These are phyloP conservation scores for cat (Felis catus) DNA, from an alignment of 2,113 vertebrate species.

Conservation along the genomic window DNA sequence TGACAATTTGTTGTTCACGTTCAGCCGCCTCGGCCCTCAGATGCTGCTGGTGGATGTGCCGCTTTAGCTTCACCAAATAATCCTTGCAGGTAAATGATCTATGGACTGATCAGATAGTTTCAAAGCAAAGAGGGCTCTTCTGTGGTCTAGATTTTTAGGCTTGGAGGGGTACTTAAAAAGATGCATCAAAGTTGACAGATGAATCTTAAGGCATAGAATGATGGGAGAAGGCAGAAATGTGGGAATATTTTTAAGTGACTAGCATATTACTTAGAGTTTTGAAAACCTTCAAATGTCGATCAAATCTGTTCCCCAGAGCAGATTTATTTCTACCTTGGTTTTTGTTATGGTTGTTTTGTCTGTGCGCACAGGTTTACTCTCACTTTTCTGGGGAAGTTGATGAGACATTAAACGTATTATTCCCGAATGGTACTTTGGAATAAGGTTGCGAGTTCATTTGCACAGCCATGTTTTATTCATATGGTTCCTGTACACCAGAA, in stretches of 20 bases:
- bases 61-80: slow-evolving; percentile 90
- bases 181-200: slow-evolving; percentile 95
- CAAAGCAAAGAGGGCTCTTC: slow-evolving; percentile 87
- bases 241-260: slow-evolving; percentile 89
- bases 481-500: slow-evolving; percentile 68
- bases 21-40: slow-evolving; percentile 88
- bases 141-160: slow-evolving; percentile 89
- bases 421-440: slow-evolving; percentile 78
- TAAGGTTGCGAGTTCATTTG: slow-evolving; percentile 76
- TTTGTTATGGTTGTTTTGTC: slow-evolving; percentile 75
- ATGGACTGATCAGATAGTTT: slow-evolving; percentile 91
- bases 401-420: slow-evolving; percentile 79
- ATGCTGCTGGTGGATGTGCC: slow-evolving; percentile 88
- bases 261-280: slow-evolving; percentile 86
- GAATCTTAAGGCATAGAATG: slow-evolving; percentile 90
- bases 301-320: slow-evolving; percentile 82
- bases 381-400: slow-evolving; percentile 78
- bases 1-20: slow-evolving; percentile 96
- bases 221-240: slow-evolving; percentile 89
- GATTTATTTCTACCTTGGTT: slow-evolving; percentile 82
- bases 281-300: slow-evolving; percentile 88
- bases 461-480: slow-evolving; percentile 75
- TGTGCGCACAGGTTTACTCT: slow-evolving; percentile 82
- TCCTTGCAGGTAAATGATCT: slow-evolving; percentile 94
- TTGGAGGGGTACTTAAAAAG: slow-evolving; percentile 90